Evolutionary conservation across 2,113 vertebrate species (phyloP).

Genomic region (Channa argus): DNA sequence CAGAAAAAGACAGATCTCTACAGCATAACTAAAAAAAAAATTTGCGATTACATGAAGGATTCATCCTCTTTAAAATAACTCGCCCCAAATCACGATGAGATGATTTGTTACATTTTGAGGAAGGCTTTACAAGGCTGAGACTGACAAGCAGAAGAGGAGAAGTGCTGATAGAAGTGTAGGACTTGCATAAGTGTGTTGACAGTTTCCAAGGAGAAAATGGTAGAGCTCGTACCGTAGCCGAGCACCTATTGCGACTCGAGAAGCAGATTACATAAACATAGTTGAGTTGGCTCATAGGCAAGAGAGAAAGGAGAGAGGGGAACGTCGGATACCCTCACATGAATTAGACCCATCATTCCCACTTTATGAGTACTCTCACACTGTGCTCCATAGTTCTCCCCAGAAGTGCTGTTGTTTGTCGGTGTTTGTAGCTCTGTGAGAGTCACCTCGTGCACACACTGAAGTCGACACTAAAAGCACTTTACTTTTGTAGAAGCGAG

Average conservation of each 20-base stretch:
- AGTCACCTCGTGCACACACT: constrained; percentile 54
- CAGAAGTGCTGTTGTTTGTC: constrained; percentile 59
- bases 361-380: constrained; percentile 61
- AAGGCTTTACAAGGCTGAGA: constrained; percentile 36
- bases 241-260: constrained; percentile 72
- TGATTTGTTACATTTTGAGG: constrained; percentile 47
- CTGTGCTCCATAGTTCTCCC: constrained; percentile 40
- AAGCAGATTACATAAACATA: constrained; percentile 58
- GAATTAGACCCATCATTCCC: constrained; percentile 56
- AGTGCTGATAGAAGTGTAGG: constrained; percentile 42
- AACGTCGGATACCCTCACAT: constrained; percentile 48
- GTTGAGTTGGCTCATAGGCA: constrained; percentile 28
- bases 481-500: constrained; percentile 47
- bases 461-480: constrained; percentile 49
- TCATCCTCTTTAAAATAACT: too few relatives aligned
- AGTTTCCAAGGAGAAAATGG: constrained; percentile 62
- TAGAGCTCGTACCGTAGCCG: constrained; percentile 60
- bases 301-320: constrained; percentile 40
- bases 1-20: too few relatives aligned
- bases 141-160: constrained; percentile 57
- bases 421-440: constrained; percentile 63
- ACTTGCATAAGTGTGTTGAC: constrained; percentile 44
- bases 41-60: too few relatives aligned
- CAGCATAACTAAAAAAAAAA: too few relatives aligned
- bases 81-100: too few relatives aligned